A percentile compares a stretch with the other conserved stretches of the same genome.
phyloP scores from a whole-genome alignment of 1,140 invertebrate species.

The Neoseiulus cucumeris region DNA sequence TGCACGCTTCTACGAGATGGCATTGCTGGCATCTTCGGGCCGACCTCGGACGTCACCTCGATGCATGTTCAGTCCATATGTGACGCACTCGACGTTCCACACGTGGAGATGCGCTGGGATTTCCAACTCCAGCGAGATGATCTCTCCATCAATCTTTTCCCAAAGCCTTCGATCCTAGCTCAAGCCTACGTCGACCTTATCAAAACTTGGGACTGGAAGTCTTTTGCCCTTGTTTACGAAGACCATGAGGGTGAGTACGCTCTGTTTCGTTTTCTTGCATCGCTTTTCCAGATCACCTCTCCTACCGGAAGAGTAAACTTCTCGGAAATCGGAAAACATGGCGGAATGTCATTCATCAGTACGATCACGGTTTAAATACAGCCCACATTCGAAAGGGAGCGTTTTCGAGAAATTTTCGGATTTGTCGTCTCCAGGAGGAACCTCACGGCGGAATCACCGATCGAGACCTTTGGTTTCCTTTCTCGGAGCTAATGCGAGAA shows the following conservation, averaged over 20 bases:
- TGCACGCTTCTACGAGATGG: slow-evolving; percentile 63
- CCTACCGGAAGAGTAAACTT: no score
- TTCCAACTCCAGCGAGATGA: slow-evolving; percentile 55
- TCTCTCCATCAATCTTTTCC: slow-evolving; percentile 79
- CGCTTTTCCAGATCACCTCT: no score
- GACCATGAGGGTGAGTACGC: slow-evolving; percentile 57
- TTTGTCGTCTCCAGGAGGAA: no score
- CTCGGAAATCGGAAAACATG: no score
- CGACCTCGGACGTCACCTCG: slow-evolving; percentile 63
- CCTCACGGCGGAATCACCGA: no score
- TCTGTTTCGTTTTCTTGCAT: no score
- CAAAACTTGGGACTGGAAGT: slow-evolving; percentile 67
- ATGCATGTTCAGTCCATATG: slow-evolving; percentile 86
- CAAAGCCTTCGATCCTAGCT: slow-evolving; percentile 64
- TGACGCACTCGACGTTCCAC: slow-evolving; percentile 83
- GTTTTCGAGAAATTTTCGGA: no score
- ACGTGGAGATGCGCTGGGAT: slow-evolving; percentile 80
- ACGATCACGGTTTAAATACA: no score
- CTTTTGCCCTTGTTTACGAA: slow-evolving; percentile 86
- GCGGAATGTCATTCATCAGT: no score
- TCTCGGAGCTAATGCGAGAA: no score
- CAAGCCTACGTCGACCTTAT: slow-evolving; percentile 66
- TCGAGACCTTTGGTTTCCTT: no score
- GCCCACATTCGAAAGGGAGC: no score
- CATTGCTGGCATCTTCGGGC: slow-evolving; percentile 81